Evolutionary conservation across 2,888 invertebrate species (phyloP).

Genomic region (Anticlea derivata): DNA sequence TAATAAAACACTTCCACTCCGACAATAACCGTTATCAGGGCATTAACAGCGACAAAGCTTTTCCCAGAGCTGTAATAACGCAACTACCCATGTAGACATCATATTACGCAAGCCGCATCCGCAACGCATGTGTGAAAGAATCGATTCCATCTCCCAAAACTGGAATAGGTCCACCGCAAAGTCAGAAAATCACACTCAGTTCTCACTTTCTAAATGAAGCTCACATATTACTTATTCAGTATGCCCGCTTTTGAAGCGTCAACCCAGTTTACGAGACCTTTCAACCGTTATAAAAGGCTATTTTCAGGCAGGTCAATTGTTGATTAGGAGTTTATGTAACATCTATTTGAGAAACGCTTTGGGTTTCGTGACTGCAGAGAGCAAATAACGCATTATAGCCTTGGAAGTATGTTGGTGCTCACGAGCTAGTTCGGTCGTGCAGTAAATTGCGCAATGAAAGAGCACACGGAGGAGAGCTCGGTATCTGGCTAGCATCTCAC

Average conservation of each 20-base stretch:
- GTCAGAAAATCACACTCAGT: conserved; percentile 45
- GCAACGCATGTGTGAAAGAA: conserved; percentile 34
- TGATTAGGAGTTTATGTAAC: conserved; percentile 13
- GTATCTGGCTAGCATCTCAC: conserved; percentile 69
- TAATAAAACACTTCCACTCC: conserved; percentile 80
- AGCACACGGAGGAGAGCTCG: conserved; percentile 54
- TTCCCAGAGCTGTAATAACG: conserved; percentile 57
- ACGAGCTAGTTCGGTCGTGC: conserved; percentile 64
- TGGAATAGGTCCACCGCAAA: conserved; percentile 42
- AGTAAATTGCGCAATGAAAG: conserved; percentile 76
- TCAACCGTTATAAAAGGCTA: conserved; percentile 17
- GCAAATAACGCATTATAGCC: conserved; percentile 61
- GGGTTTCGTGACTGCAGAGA: conserved; percentile 62
- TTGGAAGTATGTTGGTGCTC: conserved; percentile 64
- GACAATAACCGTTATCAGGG: conserved; percentile 75
- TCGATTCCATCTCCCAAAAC: conserved; percentile 27
- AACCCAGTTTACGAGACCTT: conserved; percentile 43
- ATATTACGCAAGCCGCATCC: conserved; percentile 38
- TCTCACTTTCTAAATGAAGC: conserved; percentile 52
- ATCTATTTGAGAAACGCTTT: conserved; percentile 37
- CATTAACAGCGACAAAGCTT: conserved; percentile 68
- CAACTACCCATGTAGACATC: conserved; percentile 45
- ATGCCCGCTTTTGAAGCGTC: conserved; percentile 52
- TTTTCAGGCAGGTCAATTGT: conserved; percentile 21
- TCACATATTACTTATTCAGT: conserved; percentile 43